These are phyloP conservation scores for Drosophila lini DNA, from an alignment of 1,140 invertebrate species.

Conservation along the genomic window DNA sequence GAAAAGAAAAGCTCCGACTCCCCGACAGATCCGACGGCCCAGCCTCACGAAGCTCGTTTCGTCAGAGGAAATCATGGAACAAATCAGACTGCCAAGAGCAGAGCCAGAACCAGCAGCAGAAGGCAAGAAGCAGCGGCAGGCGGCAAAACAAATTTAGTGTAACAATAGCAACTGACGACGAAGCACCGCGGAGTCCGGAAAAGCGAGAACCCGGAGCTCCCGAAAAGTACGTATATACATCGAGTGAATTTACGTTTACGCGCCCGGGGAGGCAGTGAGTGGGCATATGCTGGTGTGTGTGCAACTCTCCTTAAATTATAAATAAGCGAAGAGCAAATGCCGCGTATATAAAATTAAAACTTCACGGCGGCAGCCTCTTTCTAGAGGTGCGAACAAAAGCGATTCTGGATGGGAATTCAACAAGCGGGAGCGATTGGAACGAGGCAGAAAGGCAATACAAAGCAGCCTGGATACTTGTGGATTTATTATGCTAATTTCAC, in stretches of 20 bases:
- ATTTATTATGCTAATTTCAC: conserved; percentile 23
- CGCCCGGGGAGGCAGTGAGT: conserved; percentile 25
- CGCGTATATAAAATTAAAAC: conserved; percentile 61
- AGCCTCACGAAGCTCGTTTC: conserved; percentile 54
- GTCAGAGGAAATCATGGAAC: conserved; percentile 54
- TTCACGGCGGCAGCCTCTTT: conserved; percentile 14
- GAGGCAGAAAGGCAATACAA: conserved; percentile 1
- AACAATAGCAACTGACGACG: conserved; percentile 70
- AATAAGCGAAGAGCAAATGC: conserved; percentile 57
- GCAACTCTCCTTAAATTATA: conserved; percentile 61
- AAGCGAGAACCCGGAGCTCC: conserved; percentile 1
- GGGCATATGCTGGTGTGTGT: conserved; percentile 44
- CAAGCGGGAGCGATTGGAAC: conserved; percentile 1
- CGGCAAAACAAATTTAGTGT: conserved; percentile 66
- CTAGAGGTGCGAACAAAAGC: conserved; percentile 19
- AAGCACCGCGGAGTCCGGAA: conserved; percentile 40
- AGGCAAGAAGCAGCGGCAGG: conserved; percentile 55
- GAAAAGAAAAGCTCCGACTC: conserved; percentile 53
- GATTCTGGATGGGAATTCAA: conserved; percentile 24
- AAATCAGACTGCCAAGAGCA: conserved; percentile 35
- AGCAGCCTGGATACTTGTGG: not conserved
- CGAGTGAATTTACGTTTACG: conserved; percentile 29
- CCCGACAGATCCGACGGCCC: conserved; percentile 20
- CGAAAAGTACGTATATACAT: conserved; percentile 40
- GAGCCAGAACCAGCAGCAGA: conserved; percentile 12